Percentiles rank a stretch among this genome's conserved stretches.
Evolutionary conservation across 2,888 invertebrate species (phyloP).

Genomic region (Meiosimyza platycephala): DNA sequence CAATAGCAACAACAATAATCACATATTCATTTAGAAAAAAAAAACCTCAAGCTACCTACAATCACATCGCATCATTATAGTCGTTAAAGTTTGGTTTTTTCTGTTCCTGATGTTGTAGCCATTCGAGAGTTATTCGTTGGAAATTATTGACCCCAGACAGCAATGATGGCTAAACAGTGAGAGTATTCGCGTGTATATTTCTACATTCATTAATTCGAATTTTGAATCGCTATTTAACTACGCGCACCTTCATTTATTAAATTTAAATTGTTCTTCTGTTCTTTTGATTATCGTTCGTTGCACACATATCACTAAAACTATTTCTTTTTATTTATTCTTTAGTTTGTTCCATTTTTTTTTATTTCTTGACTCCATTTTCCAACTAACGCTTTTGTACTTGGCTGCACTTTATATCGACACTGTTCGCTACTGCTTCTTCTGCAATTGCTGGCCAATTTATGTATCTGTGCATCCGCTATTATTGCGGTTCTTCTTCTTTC

Average conservation of each 20-base stretch:
- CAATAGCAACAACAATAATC: slow-evolving; percentile 6
- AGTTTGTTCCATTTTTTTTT: neutral
- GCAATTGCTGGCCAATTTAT: neutral
- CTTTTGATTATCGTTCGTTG: too few relatives aligned
- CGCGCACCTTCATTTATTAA: too few relatives aligned
- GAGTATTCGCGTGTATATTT: too few relatives aligned
- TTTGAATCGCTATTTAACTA: too few relatives aligned
- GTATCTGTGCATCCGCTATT: too few relatives aligned
- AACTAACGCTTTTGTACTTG: neutral
- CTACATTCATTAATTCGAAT: too few relatives aligned
- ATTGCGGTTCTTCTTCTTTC: neutral
- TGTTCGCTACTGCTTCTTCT: neutral
- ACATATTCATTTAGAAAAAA: neutral
- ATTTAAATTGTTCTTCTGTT: too few relatives aligned
- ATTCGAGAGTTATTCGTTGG: neutral
- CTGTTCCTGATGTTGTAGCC: slow-evolving; percentile 1
- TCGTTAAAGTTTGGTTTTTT: slow-evolving; percentile 13
- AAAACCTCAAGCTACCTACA: slow-evolving; percentile 16
- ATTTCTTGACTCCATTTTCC: neutral
- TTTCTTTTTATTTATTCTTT: neutral
- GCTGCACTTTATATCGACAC: neutral
- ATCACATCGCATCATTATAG: slow-evolving; percentile 15
- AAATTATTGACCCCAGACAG: slow-evolving; percentile 18
- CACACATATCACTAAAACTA: too few relatives aligned
- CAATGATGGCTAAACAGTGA: too few relatives aligned